Percentiles rank a stretch among this genome's conserved stretches.
phyloP scores from a whole-genome alignment of 2,797 vertebrate species.

The Gambelia wislizenii region DNA sequence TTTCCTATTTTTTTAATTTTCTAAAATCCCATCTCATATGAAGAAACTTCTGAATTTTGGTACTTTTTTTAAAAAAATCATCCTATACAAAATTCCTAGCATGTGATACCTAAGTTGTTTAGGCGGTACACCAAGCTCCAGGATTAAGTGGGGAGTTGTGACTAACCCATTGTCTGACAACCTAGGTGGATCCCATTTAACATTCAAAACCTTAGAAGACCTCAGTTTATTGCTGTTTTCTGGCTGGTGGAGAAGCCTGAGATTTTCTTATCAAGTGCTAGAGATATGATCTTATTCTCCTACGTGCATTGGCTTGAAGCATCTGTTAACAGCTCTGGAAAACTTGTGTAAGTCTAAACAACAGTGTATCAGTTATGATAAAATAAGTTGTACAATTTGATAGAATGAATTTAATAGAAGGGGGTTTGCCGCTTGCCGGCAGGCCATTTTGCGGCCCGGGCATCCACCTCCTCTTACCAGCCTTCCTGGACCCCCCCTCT shows the following conservation, averaged over 20 bases:
- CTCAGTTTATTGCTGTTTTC: not conserved
- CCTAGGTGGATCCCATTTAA: not conserved
- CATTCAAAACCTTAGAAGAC: not conserved
- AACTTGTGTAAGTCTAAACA: not conserved
- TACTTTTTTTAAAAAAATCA: not conserved
- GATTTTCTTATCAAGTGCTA: not conserved
- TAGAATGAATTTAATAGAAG: too few relatives aligned
- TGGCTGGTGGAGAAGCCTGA: not conserved
- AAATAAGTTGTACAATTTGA: not conserved
- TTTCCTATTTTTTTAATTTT: not conserved
- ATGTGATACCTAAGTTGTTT: not conserved
- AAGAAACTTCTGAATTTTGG: not conserved
- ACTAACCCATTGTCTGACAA: not conserved
- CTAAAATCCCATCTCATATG: not conserved
- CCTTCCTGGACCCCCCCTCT: too few relatives aligned
- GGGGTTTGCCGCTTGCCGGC: too few relatives aligned
- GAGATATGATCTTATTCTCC: not conserved
- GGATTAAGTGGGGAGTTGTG: not conserved
- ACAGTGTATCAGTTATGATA: slow-evolving; percentile 7
- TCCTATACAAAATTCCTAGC: not conserved
- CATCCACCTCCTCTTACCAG: too few relatives aligned
- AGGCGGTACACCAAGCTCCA: not conserved
- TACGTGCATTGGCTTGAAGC: not conserved
- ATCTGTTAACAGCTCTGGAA: not conserved
- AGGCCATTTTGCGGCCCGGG: too few relatives aligned